phyloP scores from a whole-genome alignment of 2,113 vertebrate species.

The Dromaius novaehollandiae region DNA sequence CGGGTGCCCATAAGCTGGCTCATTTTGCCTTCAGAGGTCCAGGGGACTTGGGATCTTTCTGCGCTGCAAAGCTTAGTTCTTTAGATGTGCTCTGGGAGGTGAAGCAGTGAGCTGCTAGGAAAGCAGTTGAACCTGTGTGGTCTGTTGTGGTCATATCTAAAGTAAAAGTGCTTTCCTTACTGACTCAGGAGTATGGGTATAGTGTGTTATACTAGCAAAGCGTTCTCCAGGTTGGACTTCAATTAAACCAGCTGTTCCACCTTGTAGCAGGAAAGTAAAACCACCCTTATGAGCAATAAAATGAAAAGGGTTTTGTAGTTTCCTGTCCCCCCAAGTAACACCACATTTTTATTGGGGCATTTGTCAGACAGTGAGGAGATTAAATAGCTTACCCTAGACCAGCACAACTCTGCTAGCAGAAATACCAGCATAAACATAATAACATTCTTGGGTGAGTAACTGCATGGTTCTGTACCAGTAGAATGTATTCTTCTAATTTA shows the following conservation, averaged over 20 bases:
- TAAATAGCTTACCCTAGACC: background rate
- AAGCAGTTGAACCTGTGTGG: background rate
- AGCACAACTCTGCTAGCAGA: background rate
- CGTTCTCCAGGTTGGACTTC: background rate
- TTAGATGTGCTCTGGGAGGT: background rate
- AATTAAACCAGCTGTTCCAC: background rate
- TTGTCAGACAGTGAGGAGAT: background rate
- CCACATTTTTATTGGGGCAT: background rate
- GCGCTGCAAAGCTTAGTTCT: background rate
- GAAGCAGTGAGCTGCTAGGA: background rate
- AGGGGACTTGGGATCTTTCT: background rate
- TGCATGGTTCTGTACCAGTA: background rate
- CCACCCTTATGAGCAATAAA: background rate
- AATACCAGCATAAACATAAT: background rate
- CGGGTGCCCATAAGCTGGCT: background rate
- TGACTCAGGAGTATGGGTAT: background rate
- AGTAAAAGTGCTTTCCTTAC: background rate
- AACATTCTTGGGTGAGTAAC: rapidly evolving
- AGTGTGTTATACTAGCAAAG: background rate
- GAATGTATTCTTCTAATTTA: background rate
- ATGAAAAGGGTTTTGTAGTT: background rate
- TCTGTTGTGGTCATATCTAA: background rate
- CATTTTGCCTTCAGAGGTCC: background rate
- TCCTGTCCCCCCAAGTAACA: too few relatives aligned
- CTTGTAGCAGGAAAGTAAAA: background rate